These are phyloP conservation scores for Odontomyia ornata DNA, from an alignment of 2,888 invertebrate genomes.

Conservation along the genomic window DNA sequence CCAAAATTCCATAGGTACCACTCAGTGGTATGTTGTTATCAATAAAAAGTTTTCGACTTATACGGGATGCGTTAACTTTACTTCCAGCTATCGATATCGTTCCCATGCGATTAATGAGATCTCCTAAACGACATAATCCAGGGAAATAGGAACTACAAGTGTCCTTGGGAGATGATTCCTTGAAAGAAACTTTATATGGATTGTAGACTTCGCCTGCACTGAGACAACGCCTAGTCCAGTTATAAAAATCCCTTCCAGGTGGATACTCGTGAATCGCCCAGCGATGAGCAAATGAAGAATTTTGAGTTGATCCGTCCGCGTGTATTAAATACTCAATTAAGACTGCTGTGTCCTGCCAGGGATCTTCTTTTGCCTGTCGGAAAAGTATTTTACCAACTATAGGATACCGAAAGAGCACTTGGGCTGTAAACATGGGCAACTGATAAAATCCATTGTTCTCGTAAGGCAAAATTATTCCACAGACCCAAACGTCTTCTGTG, in stretches of 20 bases:
- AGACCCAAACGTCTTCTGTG: slow-evolving; percentile 63
- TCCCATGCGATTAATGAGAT: slow-evolving; percentile 77
- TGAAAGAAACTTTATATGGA: slow-evolving; percentile 76
- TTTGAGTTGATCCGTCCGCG: slow-evolving; percentile 82
- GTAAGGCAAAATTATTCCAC: slow-evolving; percentile 73
- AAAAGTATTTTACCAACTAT: slow-evolving; percentile 85
- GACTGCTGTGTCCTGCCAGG: slow-evolving; percentile 85
- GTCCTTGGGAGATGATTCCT: slow-evolving; percentile 68
- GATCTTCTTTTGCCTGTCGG: slow-evolving; percentile 80
- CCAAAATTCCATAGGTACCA: slow-evolving; percentile 78
- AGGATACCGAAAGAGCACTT: slow-evolving; percentile 86
- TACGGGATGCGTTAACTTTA: slow-evolving; percentile 70
- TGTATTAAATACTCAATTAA: slow-evolving; percentile 86
- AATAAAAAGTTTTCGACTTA: slow-evolving; percentile 81
- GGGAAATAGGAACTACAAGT: slow-evolving; percentile 69
- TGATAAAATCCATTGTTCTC: slow-evolving; percentile 73
- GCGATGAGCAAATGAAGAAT: slow-evolving; percentile 77
- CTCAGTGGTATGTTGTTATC: slow-evolving; percentile 79
- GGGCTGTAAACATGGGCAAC: slow-evolving; percentile 78
- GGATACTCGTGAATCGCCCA: slow-evolving; percentile 85
- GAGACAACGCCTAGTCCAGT: slow-evolving; percentile 86
- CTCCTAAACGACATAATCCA: slow-evolving; percentile 78
- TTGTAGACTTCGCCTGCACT: slow-evolving; percentile 81
- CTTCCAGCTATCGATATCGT: slow-evolving; percentile 78
- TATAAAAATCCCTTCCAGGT: slow-evolving; percentile 88